Evolutionary conservation across 1,140 invertebrate genomes (phyloP).

Genomic region (Zaprionus capensis): DNA sequence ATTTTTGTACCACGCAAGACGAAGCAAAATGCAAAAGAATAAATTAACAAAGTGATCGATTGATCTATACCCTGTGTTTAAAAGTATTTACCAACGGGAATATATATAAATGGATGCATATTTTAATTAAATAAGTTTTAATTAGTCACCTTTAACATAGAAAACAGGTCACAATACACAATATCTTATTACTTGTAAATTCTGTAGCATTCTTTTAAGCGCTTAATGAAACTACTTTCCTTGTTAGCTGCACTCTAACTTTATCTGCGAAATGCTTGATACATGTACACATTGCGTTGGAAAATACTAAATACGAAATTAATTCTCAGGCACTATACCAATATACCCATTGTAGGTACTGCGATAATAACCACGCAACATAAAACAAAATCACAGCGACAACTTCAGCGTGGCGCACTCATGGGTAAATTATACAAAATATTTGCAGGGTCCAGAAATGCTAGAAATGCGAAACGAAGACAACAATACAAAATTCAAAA

Average conservation of each 20-base stretch:
- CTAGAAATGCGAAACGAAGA: slow-evolving; percentile 27
- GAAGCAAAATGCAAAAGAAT: slow-evolving; percentile 26
- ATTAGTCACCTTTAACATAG: not conserved
- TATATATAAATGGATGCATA: no score
- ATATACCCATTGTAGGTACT: not conserved
- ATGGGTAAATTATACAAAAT: slow-evolving; percentile 45
- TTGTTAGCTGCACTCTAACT: not conserved
- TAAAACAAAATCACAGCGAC: slow-evolving; percentile 33
- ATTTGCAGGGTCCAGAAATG: slow-evolving; percentile 35
- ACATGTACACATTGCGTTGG: not conserved
- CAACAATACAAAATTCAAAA: not conserved
- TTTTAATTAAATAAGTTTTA: no score
- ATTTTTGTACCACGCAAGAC: slow-evolving; percentile 34
- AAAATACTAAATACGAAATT: not conserved
- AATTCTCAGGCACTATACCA: not conserved
- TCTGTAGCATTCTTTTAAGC: not conserved
- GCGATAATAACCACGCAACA: not conserved
- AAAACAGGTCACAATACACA: no score
- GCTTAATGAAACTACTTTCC: not conserved
- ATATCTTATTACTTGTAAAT: not conserved
- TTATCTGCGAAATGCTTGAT: not conserved
- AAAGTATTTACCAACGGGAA: not conserved
- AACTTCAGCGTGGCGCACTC: slow-evolving; percentile 27
- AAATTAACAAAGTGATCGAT: not conserved
- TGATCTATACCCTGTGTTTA: slow-evolving; percentile 5